phyloP scores from a whole-genome alignment of 2,888 invertebrate genomes.

The Aporophyla nigra region DNA sequence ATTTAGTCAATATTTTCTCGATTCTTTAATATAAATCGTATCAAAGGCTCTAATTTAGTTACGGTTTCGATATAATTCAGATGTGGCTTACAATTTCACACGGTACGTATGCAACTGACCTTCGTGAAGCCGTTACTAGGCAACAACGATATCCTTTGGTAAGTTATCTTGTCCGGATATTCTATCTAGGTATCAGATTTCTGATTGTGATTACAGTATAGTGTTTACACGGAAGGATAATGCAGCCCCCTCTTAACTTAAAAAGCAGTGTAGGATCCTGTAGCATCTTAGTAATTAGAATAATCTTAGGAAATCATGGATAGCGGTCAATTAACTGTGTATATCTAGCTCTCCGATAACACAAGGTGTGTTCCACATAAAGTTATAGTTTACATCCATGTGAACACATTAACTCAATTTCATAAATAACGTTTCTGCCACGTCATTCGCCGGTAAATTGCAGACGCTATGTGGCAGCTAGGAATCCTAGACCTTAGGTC shows the following conservation, averaged over 20 bases:
- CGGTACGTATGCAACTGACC: not conserved
- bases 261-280: not conserved
- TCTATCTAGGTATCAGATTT: not conserved
- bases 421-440: no score
- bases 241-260: not conserved
- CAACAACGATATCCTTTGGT: not conserved
- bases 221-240: constrained; percentile 4
- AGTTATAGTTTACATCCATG: no score
- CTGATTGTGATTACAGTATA: not conserved
- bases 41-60: not conserved
- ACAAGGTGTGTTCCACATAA: no score
- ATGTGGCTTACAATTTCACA: not conserved
- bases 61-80: constrained; percentile 1
- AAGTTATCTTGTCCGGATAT: not conserved
- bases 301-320: constrained; percentile 17
- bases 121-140: not conserved
- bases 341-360: not conserved
- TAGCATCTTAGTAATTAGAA: constrained; percentile 4
- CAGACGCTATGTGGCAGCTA: no score
- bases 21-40: not conserved
- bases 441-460: no score
- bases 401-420: no score
- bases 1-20: not conserved
- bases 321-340: not conserved
- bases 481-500: no score